Evolutionary conservation across 2,113 vertebrate genomes (phyloP).

Genomic region (Platysternon megacephalum): DNA sequence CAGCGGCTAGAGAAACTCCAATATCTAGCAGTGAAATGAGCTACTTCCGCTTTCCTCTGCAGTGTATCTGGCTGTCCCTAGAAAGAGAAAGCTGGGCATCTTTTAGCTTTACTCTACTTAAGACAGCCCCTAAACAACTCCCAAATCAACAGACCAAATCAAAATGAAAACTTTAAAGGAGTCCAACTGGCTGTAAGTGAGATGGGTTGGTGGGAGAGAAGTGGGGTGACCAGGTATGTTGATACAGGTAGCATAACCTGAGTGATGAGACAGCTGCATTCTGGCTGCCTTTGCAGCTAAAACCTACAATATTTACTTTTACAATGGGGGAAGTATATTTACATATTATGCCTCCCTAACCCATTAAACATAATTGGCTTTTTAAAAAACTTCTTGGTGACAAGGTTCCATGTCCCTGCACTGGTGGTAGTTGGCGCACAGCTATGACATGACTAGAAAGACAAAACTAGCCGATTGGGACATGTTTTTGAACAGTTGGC

Average conservation of each 20-base stretch:
- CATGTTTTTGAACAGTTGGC: not conserved
- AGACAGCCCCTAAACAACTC: not conserved
- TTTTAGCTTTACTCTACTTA: constrained; percentile 41
- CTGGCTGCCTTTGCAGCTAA: not conserved
- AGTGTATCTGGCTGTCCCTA: not conserved
- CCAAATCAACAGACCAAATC: not conserved
- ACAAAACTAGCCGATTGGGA: not conserved
- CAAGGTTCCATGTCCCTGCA: not conserved
- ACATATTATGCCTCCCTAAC: not conserved
- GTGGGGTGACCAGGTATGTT: not conserved
- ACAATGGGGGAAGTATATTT: not conserved
- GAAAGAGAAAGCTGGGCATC: constrained; percentile 21
- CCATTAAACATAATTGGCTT: not conserved
- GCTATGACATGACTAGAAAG: not conserved
- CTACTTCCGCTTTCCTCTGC: constrained; percentile 26
- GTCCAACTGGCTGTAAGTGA: not conserved
- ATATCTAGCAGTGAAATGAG: not conserved
- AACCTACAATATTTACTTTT: not conserved
- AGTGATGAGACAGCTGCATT: not conserved
- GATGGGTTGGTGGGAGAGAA: not conserved
- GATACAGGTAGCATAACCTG: not conserved
- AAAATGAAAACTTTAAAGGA: not conserved
- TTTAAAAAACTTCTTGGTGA: not conserved
- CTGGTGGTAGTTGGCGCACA: not conserved
- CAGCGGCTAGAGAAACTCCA: not conserved